Evolutionary conservation across 2,888 invertebrate genomes (phyloP), one percentile per base, ranked within the genome.

Genomic region (Leptopilina drosophilae): DNA sequence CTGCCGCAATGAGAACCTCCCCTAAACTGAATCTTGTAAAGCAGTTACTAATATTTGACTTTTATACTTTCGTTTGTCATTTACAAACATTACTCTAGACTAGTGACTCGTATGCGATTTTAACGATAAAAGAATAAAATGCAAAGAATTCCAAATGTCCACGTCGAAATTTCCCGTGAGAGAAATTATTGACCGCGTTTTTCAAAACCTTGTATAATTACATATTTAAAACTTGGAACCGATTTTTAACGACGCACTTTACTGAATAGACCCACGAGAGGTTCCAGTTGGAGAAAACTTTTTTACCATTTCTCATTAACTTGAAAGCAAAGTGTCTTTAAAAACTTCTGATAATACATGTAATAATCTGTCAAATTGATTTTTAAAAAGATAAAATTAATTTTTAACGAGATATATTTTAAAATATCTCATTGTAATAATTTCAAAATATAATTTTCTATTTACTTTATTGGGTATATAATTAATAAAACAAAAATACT

Each of bases 121-220:
- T 1, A 33, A 33, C 26, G 56, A 56, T n/a, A 12, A 53, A 73
- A 26, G 33, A 73, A 14, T 73, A 53, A n/a, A 26, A 9, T 42
- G 56, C 73, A 73, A 56, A 56, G 56, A 73, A 73, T 73, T 73
- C 40, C 69, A 69, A 69, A 69, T 53, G 69, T 53, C 53, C 69
- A 26, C 53, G 53, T 33, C 73, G 73, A 56, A 73, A 73, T 73
- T 73, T 73, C 73, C 73, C 73, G 73, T 40, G 73, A 73, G 73
- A 73, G 73, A 40, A 33, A 73, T 73, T 73, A n/a, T 73, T 73
- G 56, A 33, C 4, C 33, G 9, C 9, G n/a, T 73, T 73, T 56
- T 11, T 7, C 56, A 56, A 73, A 59, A 73, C 26, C 56, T 73
- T n/a, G 56, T 73, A 56, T 73, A 59, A 73, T 33, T 15, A 40